These are phyloP conservation scores for Neotoma lepida DNA, from an alignment of 2,113 vertebrate genomes.

Conservation along the genomic window DNA sequence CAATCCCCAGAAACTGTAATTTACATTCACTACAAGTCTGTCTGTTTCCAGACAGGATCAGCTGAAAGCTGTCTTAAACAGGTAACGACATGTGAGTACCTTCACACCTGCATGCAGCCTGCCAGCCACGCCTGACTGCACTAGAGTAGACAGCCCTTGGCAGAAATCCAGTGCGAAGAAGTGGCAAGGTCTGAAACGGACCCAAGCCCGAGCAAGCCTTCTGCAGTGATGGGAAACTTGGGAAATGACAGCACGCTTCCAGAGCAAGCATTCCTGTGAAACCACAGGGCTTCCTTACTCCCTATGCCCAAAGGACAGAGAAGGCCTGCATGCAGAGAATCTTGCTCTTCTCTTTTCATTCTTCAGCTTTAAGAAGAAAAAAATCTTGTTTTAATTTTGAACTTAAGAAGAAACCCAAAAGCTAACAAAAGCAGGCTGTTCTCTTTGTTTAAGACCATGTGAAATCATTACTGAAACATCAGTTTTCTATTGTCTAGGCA, in stretches of 20 bases:
- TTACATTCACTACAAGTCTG: background rate
- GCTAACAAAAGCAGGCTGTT: constrained; percentile 42
- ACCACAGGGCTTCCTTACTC: background rate
- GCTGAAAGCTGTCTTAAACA: constrained; percentile 45
- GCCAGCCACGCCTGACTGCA: background rate
- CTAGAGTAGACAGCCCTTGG: background rate
- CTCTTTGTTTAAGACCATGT: constrained; percentile 20
- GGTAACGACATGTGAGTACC: background rate
- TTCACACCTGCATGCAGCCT: background rate
- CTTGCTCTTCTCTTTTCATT: background rate
- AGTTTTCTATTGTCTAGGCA: background rate
- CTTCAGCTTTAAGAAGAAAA: constrained; percentile 28
- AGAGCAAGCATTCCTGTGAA: background rate
- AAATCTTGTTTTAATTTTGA: background rate
- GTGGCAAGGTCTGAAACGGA: constrained; percentile 16
- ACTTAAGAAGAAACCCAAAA: constrained; percentile 37
- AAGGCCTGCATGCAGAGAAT: constrained; percentile 17
- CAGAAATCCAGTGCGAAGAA: constrained; percentile 17
- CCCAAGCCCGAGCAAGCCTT: background rate
- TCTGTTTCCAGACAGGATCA: constrained; percentile 29
- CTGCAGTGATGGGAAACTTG: constrained; percentile 1
- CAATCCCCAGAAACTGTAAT: constrained; percentile 37
- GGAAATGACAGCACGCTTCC: background rate
- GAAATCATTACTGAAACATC: constrained; percentile 45
- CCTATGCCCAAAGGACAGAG: background rate